These are phyloP conservation scores for Sebastes fasciatus DNA, from an alignment of 2,113 vertebrate genomes.

Conservation along the genomic window DNA sequence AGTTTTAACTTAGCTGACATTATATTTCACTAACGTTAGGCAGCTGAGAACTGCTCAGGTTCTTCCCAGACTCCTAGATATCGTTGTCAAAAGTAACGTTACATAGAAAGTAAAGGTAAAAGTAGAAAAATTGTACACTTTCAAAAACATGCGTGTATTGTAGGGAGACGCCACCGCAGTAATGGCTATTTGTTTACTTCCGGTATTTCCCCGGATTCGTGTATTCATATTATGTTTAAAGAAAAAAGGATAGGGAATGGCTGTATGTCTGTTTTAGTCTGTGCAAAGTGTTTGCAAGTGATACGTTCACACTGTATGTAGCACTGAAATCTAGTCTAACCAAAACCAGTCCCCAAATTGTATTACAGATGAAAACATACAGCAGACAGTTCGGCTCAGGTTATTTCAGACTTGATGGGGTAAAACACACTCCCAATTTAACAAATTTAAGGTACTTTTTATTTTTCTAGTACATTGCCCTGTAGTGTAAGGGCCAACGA, in stretches of 20 bases:
- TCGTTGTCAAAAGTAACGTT: too few relatives aligned
- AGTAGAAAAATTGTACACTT: too few relatives aligned
- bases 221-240: conserved; percentile 24
- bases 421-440: neutral
- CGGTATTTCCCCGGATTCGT: too few relatives aligned
- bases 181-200: too few relatives aligned
- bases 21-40: too few relatives aligned
- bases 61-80: too few relatives aligned
- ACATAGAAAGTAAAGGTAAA: too few relatives aligned
- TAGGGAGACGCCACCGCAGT: too few relatives aligned
- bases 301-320: conserved; percentile 55
- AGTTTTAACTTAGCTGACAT: too few relatives aligned
- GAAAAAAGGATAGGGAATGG: neutral
- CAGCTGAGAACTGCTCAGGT: too few relatives aligned
- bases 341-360: conserved; percentile 45
- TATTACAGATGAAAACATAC: conserved; percentile 19
- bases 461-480: conserved; percentile 32
- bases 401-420: conserved; percentile 20
- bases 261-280: conserved; percentile 36
- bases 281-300: conserved; percentile 52
- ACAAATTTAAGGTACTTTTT: conserved; percentile 4
- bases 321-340: conserved; percentile 66
- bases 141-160: too few relatives aligned
- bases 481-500: neutral
- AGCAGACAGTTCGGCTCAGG: conserved; percentile 48